Evolutionary conservation across 2,113 vertebrate species (phyloP).

Genomic region (Vanacampus margaritifer): DNA sequence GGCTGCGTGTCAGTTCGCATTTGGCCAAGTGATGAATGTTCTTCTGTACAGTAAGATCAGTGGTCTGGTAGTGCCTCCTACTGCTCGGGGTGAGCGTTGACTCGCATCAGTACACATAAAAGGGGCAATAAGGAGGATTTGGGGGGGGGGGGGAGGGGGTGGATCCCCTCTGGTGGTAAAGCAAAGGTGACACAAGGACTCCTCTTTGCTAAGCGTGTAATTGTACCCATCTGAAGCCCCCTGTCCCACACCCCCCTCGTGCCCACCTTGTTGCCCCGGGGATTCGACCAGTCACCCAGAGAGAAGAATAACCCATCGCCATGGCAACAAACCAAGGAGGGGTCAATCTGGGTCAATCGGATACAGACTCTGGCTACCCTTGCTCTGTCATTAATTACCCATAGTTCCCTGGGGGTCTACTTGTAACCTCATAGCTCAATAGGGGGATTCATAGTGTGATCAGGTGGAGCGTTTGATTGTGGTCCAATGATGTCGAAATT

Average conservation of each 20-base stretch:
- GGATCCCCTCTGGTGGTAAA: constrained; percentile 33
- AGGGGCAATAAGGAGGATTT: not conserved
- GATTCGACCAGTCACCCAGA: constrained; percentile 49
- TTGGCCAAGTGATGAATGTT: constrained; percentile 15
- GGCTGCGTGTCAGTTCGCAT: not conserved
- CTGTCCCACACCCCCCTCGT: constrained; percentile 25
- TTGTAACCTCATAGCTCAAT: constrained; percentile 35
- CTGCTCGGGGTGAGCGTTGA: constrained; percentile 4
- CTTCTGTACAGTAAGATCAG: constrained; percentile 6
- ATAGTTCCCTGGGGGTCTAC: constrained; percentile 49
- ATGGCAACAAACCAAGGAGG: constrained; percentile 44
- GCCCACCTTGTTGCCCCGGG: constrained; percentile 52
- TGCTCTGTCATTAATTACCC: constrained; percentile 67
- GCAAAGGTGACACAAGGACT: constrained; percentile 54
- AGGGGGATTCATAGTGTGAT: constrained; percentile 24
- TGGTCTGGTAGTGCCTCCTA: constrained; percentile 38
- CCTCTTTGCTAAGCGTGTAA: constrained; percentile 53
- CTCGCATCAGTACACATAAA: constrained; percentile 19
- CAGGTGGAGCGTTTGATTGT: constrained; percentile 31
- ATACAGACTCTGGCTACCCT: constrained; percentile 56
- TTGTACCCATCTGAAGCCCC: constrained; percentile 56
- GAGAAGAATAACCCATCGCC: constrained; percentile 46
- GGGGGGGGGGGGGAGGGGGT: constrained; percentile 3
- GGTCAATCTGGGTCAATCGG: constrained; percentile 64
- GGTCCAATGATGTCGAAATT: not conserved